phyloP scores from a whole-genome alignment of 2,797 vertebrate species.

The Rhinoraja longicauda region DNA sequence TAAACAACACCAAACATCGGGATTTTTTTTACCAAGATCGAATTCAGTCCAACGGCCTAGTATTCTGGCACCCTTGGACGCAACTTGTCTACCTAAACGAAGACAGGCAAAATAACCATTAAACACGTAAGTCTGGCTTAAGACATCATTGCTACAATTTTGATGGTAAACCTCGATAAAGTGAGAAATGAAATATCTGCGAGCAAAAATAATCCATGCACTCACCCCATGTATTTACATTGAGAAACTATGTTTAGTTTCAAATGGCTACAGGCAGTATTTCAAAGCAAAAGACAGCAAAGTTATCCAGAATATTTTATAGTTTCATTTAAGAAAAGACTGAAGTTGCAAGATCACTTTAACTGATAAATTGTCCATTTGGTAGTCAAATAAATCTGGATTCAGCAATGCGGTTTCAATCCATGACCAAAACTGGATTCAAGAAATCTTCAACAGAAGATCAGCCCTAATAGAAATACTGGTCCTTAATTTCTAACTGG shows the following conservation, averaged over 20 bases:
- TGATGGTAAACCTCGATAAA: background rate
- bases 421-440: background rate
- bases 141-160: too few relatives aligned
- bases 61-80: constrained; percentile 85
- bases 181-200: constrained; percentile 21
- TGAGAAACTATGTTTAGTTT: background rate
- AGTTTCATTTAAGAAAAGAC: too few relatives aligned
- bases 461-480: background rate
- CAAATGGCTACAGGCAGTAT: background rate
- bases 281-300: background rate
- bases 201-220: background rate
- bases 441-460: too few relatives aligned
- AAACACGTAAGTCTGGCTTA: constrained; percentile 18
- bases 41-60: too few relatives aligned
- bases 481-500: background rate
- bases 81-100: constrained; percentile 89
- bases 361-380: too few relatives aligned
- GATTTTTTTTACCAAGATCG: too few relatives aligned
- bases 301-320: too few relatives aligned
- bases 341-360: too few relatives aligned
- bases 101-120: constrained; percentile 50
- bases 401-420: too few relatives aligned
- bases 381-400: too few relatives aligned
- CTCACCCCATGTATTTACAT: background rate
- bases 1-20: too few relatives aligned